Evolutionary conservation across 2,797 vertebrate genomes (phyloP), one percentile per base, ranked within the genome.

Genomic region (Scarus forsteni): DNA sequence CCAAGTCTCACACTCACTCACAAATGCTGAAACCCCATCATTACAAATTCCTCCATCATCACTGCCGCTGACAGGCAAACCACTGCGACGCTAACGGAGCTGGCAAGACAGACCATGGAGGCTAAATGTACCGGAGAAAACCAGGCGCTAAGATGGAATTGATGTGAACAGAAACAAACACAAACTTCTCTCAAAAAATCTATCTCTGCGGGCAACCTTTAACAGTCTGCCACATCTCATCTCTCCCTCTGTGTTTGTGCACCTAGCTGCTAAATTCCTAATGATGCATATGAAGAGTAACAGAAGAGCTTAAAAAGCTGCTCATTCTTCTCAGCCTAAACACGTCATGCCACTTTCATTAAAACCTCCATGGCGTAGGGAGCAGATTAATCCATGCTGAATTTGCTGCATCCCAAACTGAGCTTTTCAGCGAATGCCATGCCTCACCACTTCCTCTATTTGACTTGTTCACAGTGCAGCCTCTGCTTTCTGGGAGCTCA

Each of bases 21-120:
- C 48, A 14, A 27, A 14, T 19, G 36, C 27, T 1, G 3, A 27
- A 70, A 48, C 8, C 59, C 40, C 13, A 19, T 73, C 77, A 61
- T 18, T 75, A 50, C 39, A 45, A 77, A 73, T 62, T 53, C 48
- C 73, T 72, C 68, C 56, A 77, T 79, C 78, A 77, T 85, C 72
- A 66, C 64, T 66, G 55, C 69, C 80, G 69, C 73, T 70, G 72
- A 81, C 74, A 83, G 70, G 56, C 69, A 51, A 60, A 59, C 78
- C 60, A 74, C 52, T 51, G 50, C 18, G 46, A 72, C 85, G 68
- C 70, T 86, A 86, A 92, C 91, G 86, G 77, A 84, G 83, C 66
- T 86, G 77, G 70, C 62, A 84, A 67, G 76, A 72, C 53, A 73
- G 70, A 70, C 38, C 44, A 71, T 13, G 18, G 55, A 68, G 77